Base-by-base conservation (phyloP, 64 coral and sea anemone genomes). In the Anthopleura sola region DNA sequence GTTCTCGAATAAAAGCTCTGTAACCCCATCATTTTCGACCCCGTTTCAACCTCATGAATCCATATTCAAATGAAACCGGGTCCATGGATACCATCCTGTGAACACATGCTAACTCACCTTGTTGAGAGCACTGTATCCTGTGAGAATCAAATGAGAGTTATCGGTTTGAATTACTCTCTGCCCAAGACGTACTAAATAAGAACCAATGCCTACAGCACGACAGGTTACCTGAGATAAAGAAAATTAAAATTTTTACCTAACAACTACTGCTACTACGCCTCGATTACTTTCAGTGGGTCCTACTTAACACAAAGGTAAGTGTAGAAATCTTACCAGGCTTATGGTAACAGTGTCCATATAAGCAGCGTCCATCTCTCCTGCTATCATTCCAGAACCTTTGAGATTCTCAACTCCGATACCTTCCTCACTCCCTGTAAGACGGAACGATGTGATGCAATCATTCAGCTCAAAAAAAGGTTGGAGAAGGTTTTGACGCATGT, bases 301-400 rank as follows among this genome's bases (percentile, higher is more conserved):
- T n/a, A n/a, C n/a, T 44, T 44, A 3, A 44, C 40, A 44, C 4
- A 44, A 44, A 3, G 2, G 40, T 44, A 44, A 44, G 40, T 44
- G 40, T 53, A 53, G 11, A 62, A 26, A 21, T 66, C 90, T 83
- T 74, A 98, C 92, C 84, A 98, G 84, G 88, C 96, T 98, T 46
- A 98, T 89, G 24, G 96, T 98, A 44, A 98, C 92, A 13, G 91
- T 92, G 8, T 98, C 96, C 20, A 87, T 78, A 36, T 98, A 98
- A 17, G 96, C 96, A 58, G 86, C 86, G 7, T 92, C 94, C 96
- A 98, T 98, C 39, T 94, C 96, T 14, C 96, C 96, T 12, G 96
- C 96, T 23, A 98, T 98, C 96, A 98, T 98, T 17, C 96, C 96
- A 49, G 96, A 98, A 37, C 96, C 96, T 76, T 84, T 88, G 3